Conservation (phyloP, 2,888 invertebrate species). For the Drosophila pseudotalamancana region DNA sequence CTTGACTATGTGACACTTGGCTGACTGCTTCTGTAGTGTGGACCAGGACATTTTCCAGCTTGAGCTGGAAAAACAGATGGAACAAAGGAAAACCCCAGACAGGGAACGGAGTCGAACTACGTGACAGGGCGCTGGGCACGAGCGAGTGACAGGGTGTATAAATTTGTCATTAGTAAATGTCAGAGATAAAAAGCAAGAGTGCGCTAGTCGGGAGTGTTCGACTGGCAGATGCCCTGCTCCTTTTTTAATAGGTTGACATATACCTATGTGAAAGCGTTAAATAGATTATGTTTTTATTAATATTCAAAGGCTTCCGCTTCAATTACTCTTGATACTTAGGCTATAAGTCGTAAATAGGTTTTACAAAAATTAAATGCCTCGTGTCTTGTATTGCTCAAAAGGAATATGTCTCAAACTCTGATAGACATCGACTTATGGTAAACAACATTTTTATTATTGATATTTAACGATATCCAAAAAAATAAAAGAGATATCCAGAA, state of each 20-base stretch:
- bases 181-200: constrained; percentile 79
- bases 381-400: too few relatives aligned
- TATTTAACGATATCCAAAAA: too few relatives aligned
- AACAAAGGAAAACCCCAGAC: constrained; percentile 15
- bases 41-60: constrained; percentile 45
- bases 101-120: constrained; percentile 5
- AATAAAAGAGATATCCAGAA: constrained; percentile 6
- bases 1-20: constrained; percentile 36
- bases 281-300: too few relatives aligned
- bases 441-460: too few relatives aligned
- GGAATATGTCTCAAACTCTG: too few relatives aligned
- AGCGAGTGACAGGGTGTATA: constrained; percentile 77
- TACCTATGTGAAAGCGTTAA: too few relatives aligned
- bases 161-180: constrained; percentile 79
- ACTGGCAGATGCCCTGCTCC: constrained; percentile 54
- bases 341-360: too few relatives aligned
- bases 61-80: constrained; percentile 10
- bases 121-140: constrained; percentile 37
- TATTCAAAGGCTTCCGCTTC: too few relatives aligned
- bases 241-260: too few relatives aligned
- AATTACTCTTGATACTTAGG: too few relatives aligned
- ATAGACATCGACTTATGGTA: too few relatives aligned
- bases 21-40: constrained; percentile 14
- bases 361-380: too few relatives aligned
- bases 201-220: constrained; percentile 7